Evolutionary conservation across 1,140 invertebrate genomes (phyloP).

Genomic region (Neodiprion lecontei): DNA sequence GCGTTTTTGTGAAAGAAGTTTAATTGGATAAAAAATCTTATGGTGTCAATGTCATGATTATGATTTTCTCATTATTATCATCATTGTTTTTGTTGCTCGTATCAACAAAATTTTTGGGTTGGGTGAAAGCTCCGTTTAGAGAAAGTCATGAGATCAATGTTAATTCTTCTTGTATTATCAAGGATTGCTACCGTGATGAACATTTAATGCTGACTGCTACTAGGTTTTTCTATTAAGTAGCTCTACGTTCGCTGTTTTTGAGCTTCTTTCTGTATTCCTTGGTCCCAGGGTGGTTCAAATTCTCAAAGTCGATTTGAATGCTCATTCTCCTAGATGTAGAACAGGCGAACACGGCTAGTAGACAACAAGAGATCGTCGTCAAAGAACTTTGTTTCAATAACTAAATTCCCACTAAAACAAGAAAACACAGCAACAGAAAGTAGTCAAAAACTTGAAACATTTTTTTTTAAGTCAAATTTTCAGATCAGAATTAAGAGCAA

Average conservation of each 20-base stretch:
- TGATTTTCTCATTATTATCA: too few species aligned
- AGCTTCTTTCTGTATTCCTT: neutral
- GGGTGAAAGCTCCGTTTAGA: too few species aligned
- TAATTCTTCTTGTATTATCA: too few species aligned
- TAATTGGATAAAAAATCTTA: too few species aligned
- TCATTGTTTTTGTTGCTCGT: too few species aligned
- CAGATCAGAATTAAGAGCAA: neutral
- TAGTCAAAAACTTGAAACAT: conserved; percentile 9
- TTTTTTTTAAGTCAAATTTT: neutral
- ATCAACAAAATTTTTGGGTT: too few species aligned
- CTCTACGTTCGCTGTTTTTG: too few species aligned
- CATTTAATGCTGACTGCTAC: neutral
- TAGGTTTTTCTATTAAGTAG: neutral
- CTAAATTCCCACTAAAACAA: conserved; percentile 92
- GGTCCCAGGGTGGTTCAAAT: neutral
- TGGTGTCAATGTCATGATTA: too few species aligned
- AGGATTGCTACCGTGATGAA: neutral
- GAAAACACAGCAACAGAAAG: conserved; percentile 44
- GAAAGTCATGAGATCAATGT: too few species aligned
- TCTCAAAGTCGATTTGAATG: neutral
- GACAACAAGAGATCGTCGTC: conserved; percentile 95
- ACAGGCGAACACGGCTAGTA: conserved; percentile 93
- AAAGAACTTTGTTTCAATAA: conserved; percentile 98
- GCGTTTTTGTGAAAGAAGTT: too few species aligned
- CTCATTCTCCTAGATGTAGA: conserved; percentile 83